Conservation (phyloP, 2,797 vertebrate species). For the Danio kyathit region DNA sequence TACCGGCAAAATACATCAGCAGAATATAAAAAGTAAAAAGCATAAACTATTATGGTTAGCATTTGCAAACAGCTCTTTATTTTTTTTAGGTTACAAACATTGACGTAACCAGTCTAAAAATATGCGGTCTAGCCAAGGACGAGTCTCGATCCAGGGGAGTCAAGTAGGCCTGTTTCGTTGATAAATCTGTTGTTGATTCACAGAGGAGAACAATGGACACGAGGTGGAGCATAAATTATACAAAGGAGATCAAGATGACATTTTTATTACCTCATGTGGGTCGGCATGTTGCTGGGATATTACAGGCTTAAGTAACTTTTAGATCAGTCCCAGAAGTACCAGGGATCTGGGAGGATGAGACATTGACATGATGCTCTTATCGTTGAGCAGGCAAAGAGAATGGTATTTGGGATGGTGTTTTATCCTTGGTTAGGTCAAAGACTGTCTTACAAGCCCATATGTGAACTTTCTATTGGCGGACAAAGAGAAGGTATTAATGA, state of each 20-base stretch:
- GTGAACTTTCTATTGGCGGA: slow-evolving; percentile 27
- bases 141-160: neutral
- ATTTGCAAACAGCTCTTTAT: neutral
- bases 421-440: slow-evolving; percentile 22
- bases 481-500: slow-evolving; percentile 16
- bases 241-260: slow-evolving; percentile 38
- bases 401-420: slow-evolving; percentile 5
- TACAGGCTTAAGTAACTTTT: slow-evolving; percentile 25
- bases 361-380: slow-evolving; percentile 22
- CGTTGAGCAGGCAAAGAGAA: neutral
- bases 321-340: slow-evolving; percentile 1
- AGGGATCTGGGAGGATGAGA: neutral
- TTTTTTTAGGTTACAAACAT: neutral
- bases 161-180: neutral
- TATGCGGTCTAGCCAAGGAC: neutral
- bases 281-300: neutral
- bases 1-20: too few species aligned
- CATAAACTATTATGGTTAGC: neutral
- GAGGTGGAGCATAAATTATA: slow-evolving; percentile 28
- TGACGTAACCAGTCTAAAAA: slow-evolving; percentile 11
- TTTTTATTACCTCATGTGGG: slow-evolving; percentile 20
- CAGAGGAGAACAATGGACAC: slow-evolving; percentile 30
- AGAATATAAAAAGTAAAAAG: too few species aligned
- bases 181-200: slow-evolving; percentile 40
- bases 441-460: neutral